A percentile compares a stretch with the other conserved stretches of the same genome.
These are phyloP conservation scores for Ictalurus punctatus DNA, from an alignment of 2,113 vertebrate species.

Conservation along the genomic window DNA sequence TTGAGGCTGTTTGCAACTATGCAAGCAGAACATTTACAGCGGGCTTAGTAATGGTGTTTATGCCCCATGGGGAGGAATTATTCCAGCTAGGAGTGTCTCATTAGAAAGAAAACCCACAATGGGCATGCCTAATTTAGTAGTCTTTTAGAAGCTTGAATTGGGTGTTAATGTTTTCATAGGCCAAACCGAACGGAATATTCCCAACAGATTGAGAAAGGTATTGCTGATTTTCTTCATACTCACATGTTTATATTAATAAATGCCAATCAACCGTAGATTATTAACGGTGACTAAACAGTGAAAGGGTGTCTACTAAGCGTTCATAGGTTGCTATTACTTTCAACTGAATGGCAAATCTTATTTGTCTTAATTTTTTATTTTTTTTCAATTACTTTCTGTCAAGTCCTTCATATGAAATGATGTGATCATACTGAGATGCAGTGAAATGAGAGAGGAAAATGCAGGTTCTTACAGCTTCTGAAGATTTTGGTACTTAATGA, in stretches of 20 bases:
- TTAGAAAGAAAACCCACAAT: neutral
- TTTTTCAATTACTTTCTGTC: neutral
- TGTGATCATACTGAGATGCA: neutral
- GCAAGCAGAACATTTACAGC: neutral
- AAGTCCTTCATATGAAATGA: neutral
- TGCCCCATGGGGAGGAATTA: conserved; percentile 6
- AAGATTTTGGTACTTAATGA: conserved; percentile 82
- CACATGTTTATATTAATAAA: neutral
- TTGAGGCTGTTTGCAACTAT: neutral
- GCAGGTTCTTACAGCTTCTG: conserved; percentile 84
- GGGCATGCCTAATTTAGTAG: neutral
- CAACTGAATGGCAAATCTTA: neutral
- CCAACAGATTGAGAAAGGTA: too few relatives aligned
- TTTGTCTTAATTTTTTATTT: neutral
- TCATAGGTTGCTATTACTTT: neutral
- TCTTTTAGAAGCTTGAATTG: neutral
- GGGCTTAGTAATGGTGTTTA: neutral
- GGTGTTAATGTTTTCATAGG: neutral
- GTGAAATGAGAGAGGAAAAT: neutral
- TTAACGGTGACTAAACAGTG: neutral
- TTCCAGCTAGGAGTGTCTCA: neutral
- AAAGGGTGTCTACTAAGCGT: neutral
- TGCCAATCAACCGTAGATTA: neutral
- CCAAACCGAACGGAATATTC: neutral
- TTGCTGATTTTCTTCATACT: neutral